Base-by-base conservation (phyloP, 2,888 invertebrate genomes). In the Synanthedon formicaeformis region DNA sequence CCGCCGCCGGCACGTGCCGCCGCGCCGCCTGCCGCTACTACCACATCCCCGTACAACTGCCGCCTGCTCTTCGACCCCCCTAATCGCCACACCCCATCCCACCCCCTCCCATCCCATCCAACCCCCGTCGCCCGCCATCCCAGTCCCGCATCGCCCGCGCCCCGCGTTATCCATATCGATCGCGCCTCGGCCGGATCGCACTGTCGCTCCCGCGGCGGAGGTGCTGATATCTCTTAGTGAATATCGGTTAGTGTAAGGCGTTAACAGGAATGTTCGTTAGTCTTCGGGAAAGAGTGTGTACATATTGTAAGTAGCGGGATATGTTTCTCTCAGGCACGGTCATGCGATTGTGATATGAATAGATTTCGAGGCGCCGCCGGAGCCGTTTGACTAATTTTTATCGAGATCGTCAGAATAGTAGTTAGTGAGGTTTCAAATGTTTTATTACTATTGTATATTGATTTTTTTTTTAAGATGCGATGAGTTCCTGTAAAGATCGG, bases 1-100 rank as follows among this genome's bases (percentile, higher is more conserved):
- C 96, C 85, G 96, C 95, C 77, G 96, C 96, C 86, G 96, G 96
- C 88, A 92, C 94, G 88, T 97, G 97, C 89, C 92, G 93, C 82
- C 94, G 96, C 88, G 93, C 95, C 88, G 92, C 94, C 88, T 97
- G 97, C 93, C 97, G 96, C 92, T 97, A 96, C 91, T 97, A 96
- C 92, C 96, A 97, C 92, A 96, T 97, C 92, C 96, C 96, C 75
- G 92, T 96, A 83, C 92, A 92, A 78, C 89, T 95, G 91, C 95
- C 95, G 76, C 94, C 95, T 76, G 95, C 95, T 74, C 79, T 84
- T 63, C 79, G 82, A 60, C 87, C 88, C 61, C 88, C 87, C 59
- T 87, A 86, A 62, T 60, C 66, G 63, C 59, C 59, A 63, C 66
- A 64, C 60, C 60, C 55, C 63, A 59, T 60, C 60, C 23, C 53